Base-by-base conservation (phyloP, 2,888 invertebrate species). In the Parnassius apollo region DNA sequence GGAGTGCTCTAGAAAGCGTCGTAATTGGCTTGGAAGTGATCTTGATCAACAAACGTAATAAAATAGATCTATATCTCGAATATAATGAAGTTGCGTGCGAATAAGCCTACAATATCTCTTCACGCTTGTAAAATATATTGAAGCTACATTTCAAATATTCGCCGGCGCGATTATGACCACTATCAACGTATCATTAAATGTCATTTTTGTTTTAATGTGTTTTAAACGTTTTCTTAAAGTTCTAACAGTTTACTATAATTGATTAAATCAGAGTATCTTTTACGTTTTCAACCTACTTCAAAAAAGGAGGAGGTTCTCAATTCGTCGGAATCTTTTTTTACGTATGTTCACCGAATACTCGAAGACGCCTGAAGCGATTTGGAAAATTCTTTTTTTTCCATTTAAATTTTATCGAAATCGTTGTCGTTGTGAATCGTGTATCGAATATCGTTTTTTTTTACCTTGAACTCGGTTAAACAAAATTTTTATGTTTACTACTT, bases 71-170 rank as follows among this genome's bases (percentile, higher is more conserved):
- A 65, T 69, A 74, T 73, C 75, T 64, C 61, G 63, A 59, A 52
- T 55, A 45, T 67, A 67, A 66, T 66, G 59, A 65, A 66, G 71
- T 83, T 79, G 85, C 84, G 78, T 82, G 83, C 71, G 74, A 72
- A 72, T 69, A 68, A 68, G 69, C 67, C 71, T 69, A 67, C 70
- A 66, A 69, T 68, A 69, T 71, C 68, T 73, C 70, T 76, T 74
- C 72, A 75, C 73, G 75, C 69, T 74, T 66, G 66, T 77, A 72
- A 71, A 69, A 75, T 68, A 69, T 61, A 68, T 70, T 67, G 65
- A 50, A 12, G 45, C 25, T 45, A 11, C 22, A 54, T 61, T 61
- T 61, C 56, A 56, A 56, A 35, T 51, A 10, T 2, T 46, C 42
- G 1, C 12, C 10, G 48, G 9, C 9, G 18, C 55, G 49, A 50